These are phyloP conservation scores for Heteromurus nitidus DNA, from an alignment of 2,888 invertebrate species.

Conservation along the genomic window DNA sequence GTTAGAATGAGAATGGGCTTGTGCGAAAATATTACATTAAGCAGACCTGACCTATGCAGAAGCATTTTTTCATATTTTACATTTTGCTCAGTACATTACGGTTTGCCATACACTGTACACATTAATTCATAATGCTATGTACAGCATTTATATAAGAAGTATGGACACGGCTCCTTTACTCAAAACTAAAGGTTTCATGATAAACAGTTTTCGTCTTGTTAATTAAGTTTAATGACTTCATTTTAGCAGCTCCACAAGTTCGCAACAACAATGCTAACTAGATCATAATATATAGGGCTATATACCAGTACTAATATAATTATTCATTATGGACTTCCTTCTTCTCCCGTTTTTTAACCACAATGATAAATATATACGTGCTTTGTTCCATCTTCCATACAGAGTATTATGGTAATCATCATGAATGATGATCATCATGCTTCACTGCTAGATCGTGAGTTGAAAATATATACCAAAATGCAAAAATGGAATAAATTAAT, in stretches of 20 bases:
- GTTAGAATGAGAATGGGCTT: not conserved
- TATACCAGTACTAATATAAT: constrained; percentile 20
- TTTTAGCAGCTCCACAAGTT: constrained; percentile 52
- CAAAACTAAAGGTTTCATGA: constrained; percentile 31
- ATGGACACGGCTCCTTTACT: not conserved
- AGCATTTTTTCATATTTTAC: not conserved
- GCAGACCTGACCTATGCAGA: constrained; percentile 44
- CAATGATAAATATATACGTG: constrained; percentile 39
- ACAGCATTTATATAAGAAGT: not conserved
- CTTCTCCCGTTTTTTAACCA: constrained; percentile 32
- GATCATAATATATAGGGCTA: constrained; percentile 34
- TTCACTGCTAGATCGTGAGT: too few species aligned
- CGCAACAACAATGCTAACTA: constrained; percentile 57
- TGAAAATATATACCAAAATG: too few species aligned
- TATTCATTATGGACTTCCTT: constrained; percentile 57
- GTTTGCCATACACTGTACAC: not conserved
- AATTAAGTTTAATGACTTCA: constrained; percentile 63
- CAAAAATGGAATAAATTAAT: too few species aligned
- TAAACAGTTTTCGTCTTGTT: constrained; percentile 52
- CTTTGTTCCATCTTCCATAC: too few species aligned
- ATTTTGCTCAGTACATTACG: not conserved
- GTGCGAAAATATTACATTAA: constrained; percentile 44
- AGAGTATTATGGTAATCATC: too few species aligned
- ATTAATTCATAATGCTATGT: not conserved
- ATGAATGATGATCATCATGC: too few species aligned